Percentiles rank a stretch among this genome's conserved stretches.
phyloP scores from a whole-genome alignment of 2,797 vertebrate species.

The Tiaroga cobitis region DNA sequence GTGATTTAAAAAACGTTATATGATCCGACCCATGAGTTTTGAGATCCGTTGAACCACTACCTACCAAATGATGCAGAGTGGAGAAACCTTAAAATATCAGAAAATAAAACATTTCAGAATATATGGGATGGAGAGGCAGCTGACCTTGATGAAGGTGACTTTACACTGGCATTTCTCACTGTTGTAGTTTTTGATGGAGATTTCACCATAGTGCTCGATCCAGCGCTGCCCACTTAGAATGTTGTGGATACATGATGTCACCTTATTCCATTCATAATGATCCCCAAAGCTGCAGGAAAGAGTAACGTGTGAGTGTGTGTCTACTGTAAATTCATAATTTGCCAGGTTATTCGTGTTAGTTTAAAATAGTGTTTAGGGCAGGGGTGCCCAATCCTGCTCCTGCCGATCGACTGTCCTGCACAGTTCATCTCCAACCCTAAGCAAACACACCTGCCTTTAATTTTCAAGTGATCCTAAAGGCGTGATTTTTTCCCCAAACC shows the following conservation, averaged over 20 bases:
- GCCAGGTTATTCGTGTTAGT: neutral
- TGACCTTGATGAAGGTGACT: conserved; percentile 95
- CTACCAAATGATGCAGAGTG: neutral
- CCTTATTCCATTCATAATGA: conserved; percentile 98
- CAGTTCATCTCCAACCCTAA: too few relatives aligned
- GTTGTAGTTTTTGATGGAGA: conserved; percentile 89
- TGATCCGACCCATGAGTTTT: too few relatives aligned
- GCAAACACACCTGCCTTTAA: too few relatives aligned
- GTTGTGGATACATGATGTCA: conserved; percentile 98
- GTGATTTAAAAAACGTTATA: too few relatives aligned
- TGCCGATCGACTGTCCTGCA: too few relatives aligned
- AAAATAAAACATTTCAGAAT: neutral
- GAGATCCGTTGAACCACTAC: too few relatives aligned
- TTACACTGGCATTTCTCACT: conserved; percentile 91
- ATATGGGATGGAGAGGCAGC: neutral
- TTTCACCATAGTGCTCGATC: conserved; percentile 99
- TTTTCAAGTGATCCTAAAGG: too few relatives aligned
- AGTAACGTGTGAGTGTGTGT: neutral
- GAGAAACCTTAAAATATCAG: neutral
- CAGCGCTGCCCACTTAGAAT: conserved; percentile 96
- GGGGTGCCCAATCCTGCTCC: too few relatives aligned
- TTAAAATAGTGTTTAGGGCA: neutral
- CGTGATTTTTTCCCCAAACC: too few relatives aligned
- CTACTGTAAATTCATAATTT: neutral
- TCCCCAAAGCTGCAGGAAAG: conserved; percentile 83